Evolutionary conservation across 2,888 invertebrate species (phyloP), one percentile per base, ranked within the genome.

Genomic region (Lycia hirtaria): DNA sequence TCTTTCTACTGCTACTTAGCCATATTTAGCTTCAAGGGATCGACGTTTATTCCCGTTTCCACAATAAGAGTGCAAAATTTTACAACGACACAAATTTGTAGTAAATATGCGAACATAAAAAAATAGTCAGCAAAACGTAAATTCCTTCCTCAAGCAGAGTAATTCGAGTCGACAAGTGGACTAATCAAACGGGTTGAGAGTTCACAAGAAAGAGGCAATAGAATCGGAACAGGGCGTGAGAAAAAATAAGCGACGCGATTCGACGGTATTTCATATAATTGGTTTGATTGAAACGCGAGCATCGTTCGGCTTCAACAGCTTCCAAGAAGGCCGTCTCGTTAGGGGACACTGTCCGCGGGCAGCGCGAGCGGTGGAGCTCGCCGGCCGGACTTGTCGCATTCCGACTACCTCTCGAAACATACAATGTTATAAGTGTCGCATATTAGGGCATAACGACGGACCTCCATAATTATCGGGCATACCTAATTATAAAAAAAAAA

Each of bases 241-340:
- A 67, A 67, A 65, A 57, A 62, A 56, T 56, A 64, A 65, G 77
- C 80, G 73, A 79, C 82, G 72, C 77, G 83, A 76, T 79, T 77
- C 75, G 78, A 57, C 85, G 38, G 50, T 38, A 56, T 50, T 56
- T 56, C 19, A 56, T 84, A 87, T 91, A 91, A 91, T 91, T 89
- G 90, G 90, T 79, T 83, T 88, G 88, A 91, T 92, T 90, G 89
- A 88, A 89, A 87, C 85, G 88, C 87, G 85, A 80, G 78, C 72
- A 37, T 81, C 81, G 83, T 80, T 83, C 78, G 79, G 73, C 75
- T 24, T 24, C 7, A 30, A 33, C 28, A 73, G 71, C 75, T 88
- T 89, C 89, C 86, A 77, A 88, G 90, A 88, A 89, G 75, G 69
- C 71, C 67, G 80, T 70, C 86, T 88, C 79, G 85, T 87, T 85